Evolutionary conservation across 2,888 invertebrate genomes (phyloP).

Genomic region (Standfussiana lucernea): DNA sequence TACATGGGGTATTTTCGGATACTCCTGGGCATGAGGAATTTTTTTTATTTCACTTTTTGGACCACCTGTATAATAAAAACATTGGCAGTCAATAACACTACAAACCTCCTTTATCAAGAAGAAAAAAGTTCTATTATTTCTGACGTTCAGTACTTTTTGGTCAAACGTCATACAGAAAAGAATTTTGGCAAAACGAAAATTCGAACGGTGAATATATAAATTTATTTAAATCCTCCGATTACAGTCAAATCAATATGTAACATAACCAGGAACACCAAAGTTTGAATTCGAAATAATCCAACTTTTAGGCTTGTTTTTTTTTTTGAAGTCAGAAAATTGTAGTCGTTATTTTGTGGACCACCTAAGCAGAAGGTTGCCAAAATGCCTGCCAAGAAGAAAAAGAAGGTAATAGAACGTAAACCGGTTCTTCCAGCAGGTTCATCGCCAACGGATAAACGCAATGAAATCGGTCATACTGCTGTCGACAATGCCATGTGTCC

Average conservation of each 20-base stretch:
- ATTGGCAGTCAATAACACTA: background rate
- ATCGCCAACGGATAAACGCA: slow-evolving; percentile 48
- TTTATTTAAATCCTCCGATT: background rate
- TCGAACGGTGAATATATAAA: background rate
- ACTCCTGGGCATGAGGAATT: too few species aligned
- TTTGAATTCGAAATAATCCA: background rate
- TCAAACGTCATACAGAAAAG: slow-evolving; percentile 32
- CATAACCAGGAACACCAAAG: background rate
- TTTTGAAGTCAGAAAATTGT: background rate
- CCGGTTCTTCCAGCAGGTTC: slow-evolving; percentile 31
- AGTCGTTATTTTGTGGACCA: background rate
- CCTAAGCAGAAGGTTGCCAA: background rate
- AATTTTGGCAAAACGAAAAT: slow-evolving; percentile 18
- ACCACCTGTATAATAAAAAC: background rate
- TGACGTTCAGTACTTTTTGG: slow-evolving; percentile 1
- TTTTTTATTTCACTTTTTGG: background rate
- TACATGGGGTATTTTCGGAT: too few species aligned
- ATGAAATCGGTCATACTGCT: slow-evolving; percentile 36
- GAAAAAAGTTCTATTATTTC: background rate
- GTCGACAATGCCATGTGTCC: slow-evolving; percentile 52
- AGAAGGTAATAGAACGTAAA: slow-evolving; percentile 38
- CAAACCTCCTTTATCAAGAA: background rate
- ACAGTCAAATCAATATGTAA: slow-evolving; percentile 32
- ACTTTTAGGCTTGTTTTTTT: background rate
- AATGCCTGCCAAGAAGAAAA: slow-evolving; percentile 58